phyloP scores from a whole-genome alignment of 2,888 invertebrate species.

The Micoletzkya japonica region DNA sequence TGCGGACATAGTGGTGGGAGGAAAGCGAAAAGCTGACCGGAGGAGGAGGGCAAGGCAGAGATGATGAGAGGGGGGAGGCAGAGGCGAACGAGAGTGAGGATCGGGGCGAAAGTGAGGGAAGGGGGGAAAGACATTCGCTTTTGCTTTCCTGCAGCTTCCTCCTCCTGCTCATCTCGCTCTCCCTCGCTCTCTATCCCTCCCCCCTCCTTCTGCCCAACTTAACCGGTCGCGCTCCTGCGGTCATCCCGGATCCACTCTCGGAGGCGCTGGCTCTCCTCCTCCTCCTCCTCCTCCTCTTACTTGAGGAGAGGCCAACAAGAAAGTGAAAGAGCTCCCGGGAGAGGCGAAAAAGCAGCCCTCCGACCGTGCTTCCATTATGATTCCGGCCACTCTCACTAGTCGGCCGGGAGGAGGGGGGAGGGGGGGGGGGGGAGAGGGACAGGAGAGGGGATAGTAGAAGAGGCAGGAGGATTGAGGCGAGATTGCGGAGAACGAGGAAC shows the following conservation, averaged over 20 bases:
- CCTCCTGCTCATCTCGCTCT: slow-evolving; percentile 8
- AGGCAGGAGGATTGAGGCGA: no score
- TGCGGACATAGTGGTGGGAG: not conserved
- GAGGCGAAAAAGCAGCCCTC: not conserved
- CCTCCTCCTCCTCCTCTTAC: not conserved
- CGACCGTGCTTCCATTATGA: not conserved
- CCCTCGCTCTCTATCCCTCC: not conserved
- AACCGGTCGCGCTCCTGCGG: slow-evolving; percentile 13
- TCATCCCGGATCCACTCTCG: slow-evolving; percentile 19
- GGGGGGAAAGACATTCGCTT: not conserved
- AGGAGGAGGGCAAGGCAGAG: not conserved
- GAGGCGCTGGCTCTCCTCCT: not conserved
- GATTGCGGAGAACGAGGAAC: no score
- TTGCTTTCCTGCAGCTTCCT: not conserved
- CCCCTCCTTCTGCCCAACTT: not conserved
- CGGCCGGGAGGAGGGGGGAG: not conserved
- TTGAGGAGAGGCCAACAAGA: no score
- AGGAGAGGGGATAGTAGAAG: not conserved
- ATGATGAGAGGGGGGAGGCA: not conserved
- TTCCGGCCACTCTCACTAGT: not conserved
- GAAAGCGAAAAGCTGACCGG: not conserved
- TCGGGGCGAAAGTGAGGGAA: not conserved
- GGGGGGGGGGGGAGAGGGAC: not conserved
- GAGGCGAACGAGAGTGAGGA: not conserved
- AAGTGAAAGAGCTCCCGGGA: not conserved